Evolutionary conservation across 1,140 invertebrate species (phyloP), one percentile per base, ranked within the genome.

Genomic region (Drosophila prosaltans): DNA sequence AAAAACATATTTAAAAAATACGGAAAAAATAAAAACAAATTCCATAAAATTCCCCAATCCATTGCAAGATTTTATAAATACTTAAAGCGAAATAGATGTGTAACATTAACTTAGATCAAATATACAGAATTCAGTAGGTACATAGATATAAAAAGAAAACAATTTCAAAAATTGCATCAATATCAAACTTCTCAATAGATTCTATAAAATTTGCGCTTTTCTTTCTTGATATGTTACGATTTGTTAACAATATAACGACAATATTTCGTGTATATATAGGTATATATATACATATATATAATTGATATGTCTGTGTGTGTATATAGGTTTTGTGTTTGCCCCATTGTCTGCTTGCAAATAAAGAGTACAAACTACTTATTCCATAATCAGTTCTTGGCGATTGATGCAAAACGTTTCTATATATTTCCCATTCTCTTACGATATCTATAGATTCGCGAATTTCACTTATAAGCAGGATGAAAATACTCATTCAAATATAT

Each of bases 291-390:
- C 70, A 45, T 66, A 58, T 72, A 26, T 67, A 74, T 77, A 65
- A 70, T 77, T 74, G 67, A 71, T 74, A 74, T 78, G 70, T 67
- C 55, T 72, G 71, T 77, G 71, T 77, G 72, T 77, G 51, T 58
- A 36, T 32, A 40, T 30, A 36, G 59, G 57, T 43, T 70, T 65
- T 77, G 65, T 69, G 68, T 69, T 80, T 76, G 73, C 74, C 75
- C 67, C 59, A 51, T 66, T 55, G 28, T 48, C 65, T 58, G 28
- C 45, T 69, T 76, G 80, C 83, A 88, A 84, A 80, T 90, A 83
- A 90, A 82, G 84, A 91, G 89, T 88, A 91, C 90, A 91, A 91
- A 91, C 90, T 91, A 91, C 90, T 91, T 91, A 91, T 83, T 91
- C 80, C 79, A 86, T 91, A 91, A 90, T 91, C 90, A 91, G 90